phyloP scores from a whole-genome alignment of 2,797 vertebrate genomes.

The Cygnus olor region DNA sequence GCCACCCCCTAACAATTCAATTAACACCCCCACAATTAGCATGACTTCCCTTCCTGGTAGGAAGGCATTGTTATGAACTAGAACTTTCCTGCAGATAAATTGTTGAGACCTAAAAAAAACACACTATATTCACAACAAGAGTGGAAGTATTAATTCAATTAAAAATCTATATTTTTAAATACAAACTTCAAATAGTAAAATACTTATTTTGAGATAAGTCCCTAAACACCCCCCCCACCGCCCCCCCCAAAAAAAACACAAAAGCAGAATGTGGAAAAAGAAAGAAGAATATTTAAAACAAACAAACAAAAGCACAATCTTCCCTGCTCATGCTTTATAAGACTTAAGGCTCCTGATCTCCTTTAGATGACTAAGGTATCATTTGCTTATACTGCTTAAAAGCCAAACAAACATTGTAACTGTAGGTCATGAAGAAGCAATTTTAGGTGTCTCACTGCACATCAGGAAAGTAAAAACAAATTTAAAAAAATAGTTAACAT shows the following conservation, averaged over 20 bases:
- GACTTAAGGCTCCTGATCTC: neutral
- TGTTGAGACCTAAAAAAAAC: neutral
- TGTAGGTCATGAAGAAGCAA: neutral
- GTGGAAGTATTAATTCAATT: neutral
- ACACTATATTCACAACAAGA: neutral
- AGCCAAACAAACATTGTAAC: neutral
- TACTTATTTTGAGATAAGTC: neutral
- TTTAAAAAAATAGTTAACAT: too few species aligned
- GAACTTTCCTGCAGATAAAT: neutral
- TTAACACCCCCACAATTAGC: neutral
- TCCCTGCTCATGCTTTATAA: neutral
- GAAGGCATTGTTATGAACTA: neutral
- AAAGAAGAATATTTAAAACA: neutral
- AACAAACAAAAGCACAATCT: neutral
- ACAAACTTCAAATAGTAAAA: neutral
- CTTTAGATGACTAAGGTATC: neutral
- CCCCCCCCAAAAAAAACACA: neutral
- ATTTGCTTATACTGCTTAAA: neutral
- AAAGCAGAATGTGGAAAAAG: neutral
- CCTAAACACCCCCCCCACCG: rapidly evolving
- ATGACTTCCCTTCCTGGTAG: neutral
- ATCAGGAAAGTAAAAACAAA: neutral
- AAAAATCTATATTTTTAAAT: neutral
- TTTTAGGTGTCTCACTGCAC: neutral
- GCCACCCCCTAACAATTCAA: neutral